These are phyloP conservation scores for Periophthalmus modestus DNA, from an alignment of 2,113 vertebrate species.

Conservation along the genomic window DNA sequence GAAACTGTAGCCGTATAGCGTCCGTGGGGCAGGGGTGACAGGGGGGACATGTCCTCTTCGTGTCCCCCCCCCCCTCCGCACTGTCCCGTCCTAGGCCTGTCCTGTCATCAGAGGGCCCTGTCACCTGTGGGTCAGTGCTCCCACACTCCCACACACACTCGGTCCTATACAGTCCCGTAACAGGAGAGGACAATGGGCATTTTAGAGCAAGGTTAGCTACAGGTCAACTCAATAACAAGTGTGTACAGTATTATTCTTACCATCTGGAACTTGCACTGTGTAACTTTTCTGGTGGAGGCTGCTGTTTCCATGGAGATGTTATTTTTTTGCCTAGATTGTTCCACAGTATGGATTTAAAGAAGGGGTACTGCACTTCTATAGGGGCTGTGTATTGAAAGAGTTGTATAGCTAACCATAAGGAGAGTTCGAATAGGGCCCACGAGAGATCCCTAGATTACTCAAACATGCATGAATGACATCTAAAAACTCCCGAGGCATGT, in stretches of 20 bases:
- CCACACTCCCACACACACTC: slow-evolving; percentile 35
- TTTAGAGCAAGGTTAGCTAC: slow-evolving; percentile 25
- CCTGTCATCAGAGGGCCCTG: slow-evolving; percentile 65
- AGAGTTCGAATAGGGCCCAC: too few species aligned
- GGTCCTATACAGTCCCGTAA: slow-evolving; percentile 32
- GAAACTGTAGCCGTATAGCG: slow-evolving; percentile 70
- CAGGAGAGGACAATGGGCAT: slow-evolving; percentile 12
- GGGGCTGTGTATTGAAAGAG: too few species aligned
- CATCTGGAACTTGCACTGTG: too few species aligned
- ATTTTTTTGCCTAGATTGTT: too few species aligned
- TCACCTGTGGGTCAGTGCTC: slow-evolving; percentile 56
- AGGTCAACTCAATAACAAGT: slow-evolving; percentile 25
- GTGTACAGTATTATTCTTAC: background rate
- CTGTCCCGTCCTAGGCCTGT: slow-evolving; percentile 42
- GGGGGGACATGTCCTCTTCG: slow-evolving; percentile 67
- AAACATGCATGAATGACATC: too few species aligned
- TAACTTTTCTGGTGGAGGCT: too few species aligned
- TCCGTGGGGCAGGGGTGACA: slow-evolving; percentile 77
- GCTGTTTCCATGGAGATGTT: too few species aligned
- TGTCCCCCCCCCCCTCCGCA: slow-evolving; percentile 61
- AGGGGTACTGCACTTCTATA: too few species aligned
- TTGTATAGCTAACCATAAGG: too few species aligned
- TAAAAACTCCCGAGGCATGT: too few species aligned
- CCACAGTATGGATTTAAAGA: too few species aligned
- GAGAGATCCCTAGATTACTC: too few species aligned